Conservation (phyloP, 2,113 vertebrate species). For the Zosterops borbonicus region DNA sequence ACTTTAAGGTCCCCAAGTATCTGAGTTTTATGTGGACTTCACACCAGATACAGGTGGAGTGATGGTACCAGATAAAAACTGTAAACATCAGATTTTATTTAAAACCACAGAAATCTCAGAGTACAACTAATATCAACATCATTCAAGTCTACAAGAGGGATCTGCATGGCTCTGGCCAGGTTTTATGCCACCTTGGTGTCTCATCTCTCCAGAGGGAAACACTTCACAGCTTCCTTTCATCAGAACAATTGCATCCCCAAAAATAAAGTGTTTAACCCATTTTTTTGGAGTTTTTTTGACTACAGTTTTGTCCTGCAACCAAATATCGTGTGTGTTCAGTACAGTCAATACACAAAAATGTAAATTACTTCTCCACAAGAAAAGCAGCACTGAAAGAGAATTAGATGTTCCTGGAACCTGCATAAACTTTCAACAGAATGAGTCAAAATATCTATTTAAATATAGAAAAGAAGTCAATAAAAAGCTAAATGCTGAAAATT, state of each 20-base stretch:
- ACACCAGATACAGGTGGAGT: background rate
- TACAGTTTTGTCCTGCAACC: background rate
- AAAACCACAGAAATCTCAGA: background rate
- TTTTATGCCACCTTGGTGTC: background rate
- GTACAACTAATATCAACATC: background rate
- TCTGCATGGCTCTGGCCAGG: background rate
- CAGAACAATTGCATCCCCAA: background rate
- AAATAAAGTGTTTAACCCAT: background rate
- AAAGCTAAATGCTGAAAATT: slow-evolving; percentile 17
- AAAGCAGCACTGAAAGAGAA: slow-evolving; percentile 29
- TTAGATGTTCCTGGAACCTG: slow-evolving; percentile 45
- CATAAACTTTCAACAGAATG: slow-evolving; percentile 8
- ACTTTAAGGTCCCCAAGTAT: background rate
- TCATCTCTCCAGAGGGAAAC: background rate
- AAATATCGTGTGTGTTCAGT: background rate
- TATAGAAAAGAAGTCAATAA: slow-evolving; percentile 12
- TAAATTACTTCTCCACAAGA: slow-evolving; percentile 48
- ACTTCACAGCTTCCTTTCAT: background rate
- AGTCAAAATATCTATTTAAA: slow-evolving; percentile 39
- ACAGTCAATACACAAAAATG: slow-evolving; percentile 40
- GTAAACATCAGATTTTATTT: background rate
- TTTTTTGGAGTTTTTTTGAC: background rate
- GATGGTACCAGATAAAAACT: background rate
- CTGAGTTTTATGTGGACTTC: background rate
- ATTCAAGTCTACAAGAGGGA: background rate